Base-by-base conservation (phyloP, 1,140 invertebrate genomes). In the Agrypnia vestita region DNA sequence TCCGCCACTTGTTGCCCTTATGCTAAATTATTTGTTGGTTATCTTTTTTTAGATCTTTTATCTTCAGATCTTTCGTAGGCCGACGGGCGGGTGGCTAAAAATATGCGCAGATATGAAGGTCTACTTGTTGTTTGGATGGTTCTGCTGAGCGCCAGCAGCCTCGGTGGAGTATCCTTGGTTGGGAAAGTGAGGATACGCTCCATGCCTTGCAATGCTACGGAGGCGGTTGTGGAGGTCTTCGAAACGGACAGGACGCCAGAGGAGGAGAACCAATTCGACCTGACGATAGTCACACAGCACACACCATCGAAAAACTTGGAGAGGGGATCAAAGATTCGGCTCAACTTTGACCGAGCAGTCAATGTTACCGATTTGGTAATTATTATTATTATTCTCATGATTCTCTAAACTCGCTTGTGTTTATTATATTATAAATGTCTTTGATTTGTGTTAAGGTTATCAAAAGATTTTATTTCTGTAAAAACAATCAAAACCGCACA, bases 211-310 rank as follows among this genome's bases (percentile, higher is more conserved):
- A 25, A 62, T 3, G 44, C 3, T 0, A 62, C 56, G n/a, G 17
- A 9, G 9, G 43, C 13, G 12, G 44, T 62, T 12, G 11, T 47
- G 15, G 74, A 76, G 49, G 8, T 13, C 4, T 75, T 75, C 17
- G 73, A 75, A 46, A 21, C 17, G 11, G 47, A 47, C 44, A 56
- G 62, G 53, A 43, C 74, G 0, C 56, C 59, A 12, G 74, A 61
- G 17, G 74, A 76, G 35, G 56, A 61, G 21, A 76, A 62, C 19
- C 62, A 76, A 76, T 76, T 35, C n/a, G 1, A 10, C 13, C 51
- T 75, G 4, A 12, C 3, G 17, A 64, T 76, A 10, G 19, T 10
- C 9, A 13, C n/a, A 43, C 44, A 47, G n/a, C 3, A 62, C 17
- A 62, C 1, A 62, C 10, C 43, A 10, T 19, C 15, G 7, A 19